Base-by-base conservation (phyloP, 2,113 vertebrate species). In the Eira barbara region DNA sequence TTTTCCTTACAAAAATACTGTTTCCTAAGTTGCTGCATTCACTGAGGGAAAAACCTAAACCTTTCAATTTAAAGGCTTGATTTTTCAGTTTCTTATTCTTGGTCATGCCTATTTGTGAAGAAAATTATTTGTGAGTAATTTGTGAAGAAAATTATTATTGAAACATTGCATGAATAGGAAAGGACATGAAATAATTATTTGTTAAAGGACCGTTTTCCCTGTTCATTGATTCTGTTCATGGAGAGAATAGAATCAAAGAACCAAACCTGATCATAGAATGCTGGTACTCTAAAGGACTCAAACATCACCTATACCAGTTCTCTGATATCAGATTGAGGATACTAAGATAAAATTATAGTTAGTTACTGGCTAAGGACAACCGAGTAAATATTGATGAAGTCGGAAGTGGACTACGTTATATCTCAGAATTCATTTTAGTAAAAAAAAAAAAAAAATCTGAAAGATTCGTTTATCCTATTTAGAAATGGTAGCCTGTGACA, bases 1-100 rank as follows among this genome's bases (percentile, higher is more conserved):
- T 91, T 89, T 97, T 95, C 34, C 31, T 85, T 29, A 45, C 42
- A 90, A 45, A 95, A 42, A 82, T 86, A 83, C 74, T 92, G 7
- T 91, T 97, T 63, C 31, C 81, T 85, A 95, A 82, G 11, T 34
- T 89, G 34, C 27, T 57, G 4, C 39, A 36, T 39, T 4, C 18
- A 73, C 21, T 42, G 8, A 88, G 47, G 52, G 45, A 76, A 89
- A 93, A 76, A 21, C 12, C 34, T 61, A 88, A 87, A 29, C 13
- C 21, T 83, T 94, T 95, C 31, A 63, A 20, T 34, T 83, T 42
- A 95, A 94, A 80, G 23, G 8, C 12, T 15, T 57, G 23, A 23
- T 49, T 96, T 95, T 92, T 45, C 47, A 84, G 6, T 80, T 57
- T 92, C 55, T 90, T 69, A 65, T 94, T 87, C 52, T 71, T 73